Conservation (phyloP, 2,113 vertebrate genomes). For the Trematocara zebra region DNA sequence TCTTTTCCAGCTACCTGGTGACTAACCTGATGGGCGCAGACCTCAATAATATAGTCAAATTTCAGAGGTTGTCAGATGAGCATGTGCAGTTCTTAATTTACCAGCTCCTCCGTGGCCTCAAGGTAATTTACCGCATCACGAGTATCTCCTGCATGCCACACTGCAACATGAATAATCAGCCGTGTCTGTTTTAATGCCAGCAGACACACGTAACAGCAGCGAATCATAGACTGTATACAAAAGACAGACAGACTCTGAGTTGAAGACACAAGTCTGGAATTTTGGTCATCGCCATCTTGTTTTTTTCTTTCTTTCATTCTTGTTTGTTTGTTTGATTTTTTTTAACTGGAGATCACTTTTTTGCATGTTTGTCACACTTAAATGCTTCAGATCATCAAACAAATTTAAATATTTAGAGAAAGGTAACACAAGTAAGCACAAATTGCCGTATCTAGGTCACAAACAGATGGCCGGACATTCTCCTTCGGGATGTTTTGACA, state of each 20-base stretch:
- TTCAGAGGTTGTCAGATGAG: conserved; percentile 92
- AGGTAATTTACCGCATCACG: conserved; percentile 69
- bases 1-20: conserved; percentile 84
- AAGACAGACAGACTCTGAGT: neutral
- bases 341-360: neutral
- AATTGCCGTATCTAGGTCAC: neutral
- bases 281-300: neutral
- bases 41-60: conserved; percentile 96
- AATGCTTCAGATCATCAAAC: fast-evolving
- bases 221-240: neutral
- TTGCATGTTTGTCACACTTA: neutral
- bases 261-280: fast-evolving
- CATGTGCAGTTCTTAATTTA: conserved; percentile 98
- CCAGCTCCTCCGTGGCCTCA: conserved; percentile 93
- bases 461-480: neutral
- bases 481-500: neutral
- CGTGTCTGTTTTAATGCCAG: neutral
- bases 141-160: neutral
- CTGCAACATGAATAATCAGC: neutral
- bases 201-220: neutral
- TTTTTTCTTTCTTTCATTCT: neutral
- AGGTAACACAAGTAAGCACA: neutral
- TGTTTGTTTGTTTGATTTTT: neutral
- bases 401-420: neutral
- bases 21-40: conserved; percentile 97